These are phyloP conservation scores for Eulimnadia texana DNA, from an alignment of 1,140 invertebrate genomes.

Conservation along the genomic window DNA sequence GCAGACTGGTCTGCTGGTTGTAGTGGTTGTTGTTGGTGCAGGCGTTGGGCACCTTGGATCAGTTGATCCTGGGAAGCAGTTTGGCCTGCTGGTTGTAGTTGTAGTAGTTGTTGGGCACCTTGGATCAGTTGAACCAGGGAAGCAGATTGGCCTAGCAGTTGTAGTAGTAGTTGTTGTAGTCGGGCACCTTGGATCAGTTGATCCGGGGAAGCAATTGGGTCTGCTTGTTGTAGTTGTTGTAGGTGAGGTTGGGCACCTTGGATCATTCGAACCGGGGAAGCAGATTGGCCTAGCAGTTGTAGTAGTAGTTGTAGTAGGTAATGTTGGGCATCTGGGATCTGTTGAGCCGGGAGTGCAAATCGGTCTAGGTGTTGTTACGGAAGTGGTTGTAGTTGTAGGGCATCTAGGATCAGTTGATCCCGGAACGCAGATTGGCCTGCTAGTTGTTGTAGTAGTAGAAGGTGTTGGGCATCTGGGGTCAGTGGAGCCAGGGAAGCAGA, in stretches of 20 bases:
- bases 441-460: constrained; percentile 10
- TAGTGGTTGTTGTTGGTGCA: constrained; percentile 14
- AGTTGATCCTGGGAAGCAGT: constrained; percentile 26
- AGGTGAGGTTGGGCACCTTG: constrained; percentile 21
- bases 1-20: neutral
- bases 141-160: constrained; percentile 20
- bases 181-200: constrained; percentile 27
- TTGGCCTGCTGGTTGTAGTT: constrained; percentile 20
- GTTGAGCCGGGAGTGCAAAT: constrained; percentile 18
- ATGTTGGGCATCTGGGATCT: constrained; percentile 18
- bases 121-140: constrained; percentile 25
- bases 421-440: constrained; percentile 21
- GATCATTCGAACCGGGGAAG: constrained; percentile 25
- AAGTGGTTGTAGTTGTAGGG: constrained; percentile 14
- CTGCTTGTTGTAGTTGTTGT: constrained; percentile 15
- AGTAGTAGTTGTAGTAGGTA: constrained; percentile 14
- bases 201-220: constrained; percentile 21
- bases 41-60: constrained; percentile 28
- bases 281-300: constrained; percentile 26
- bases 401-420: neutral
- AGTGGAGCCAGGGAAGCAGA: constrained; percentile 28
- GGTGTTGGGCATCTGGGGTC: constrained; percentile 28
- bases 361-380: neutral
- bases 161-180: constrained; percentile 17
- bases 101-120: constrained; percentile 25